Evolutionary conservation across 2,113 vertebrate species (phyloP).

Genomic region (Phalacrocorax aristotelis): DNA sequence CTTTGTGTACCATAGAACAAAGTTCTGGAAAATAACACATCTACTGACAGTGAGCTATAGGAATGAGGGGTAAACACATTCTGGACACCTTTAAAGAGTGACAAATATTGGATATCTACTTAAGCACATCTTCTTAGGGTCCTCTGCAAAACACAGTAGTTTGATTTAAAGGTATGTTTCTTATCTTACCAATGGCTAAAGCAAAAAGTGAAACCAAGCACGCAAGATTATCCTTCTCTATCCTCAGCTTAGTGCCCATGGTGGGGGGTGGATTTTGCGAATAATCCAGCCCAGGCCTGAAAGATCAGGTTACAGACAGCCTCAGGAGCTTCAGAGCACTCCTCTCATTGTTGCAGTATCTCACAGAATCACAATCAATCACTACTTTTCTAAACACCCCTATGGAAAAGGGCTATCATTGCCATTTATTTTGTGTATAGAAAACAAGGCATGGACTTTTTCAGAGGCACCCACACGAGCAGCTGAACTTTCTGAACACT

Average conservation of each 20-base stretch:
- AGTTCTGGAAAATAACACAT: not conserved
- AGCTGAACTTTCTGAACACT: not conserved
- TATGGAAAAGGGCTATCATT: not conserved
- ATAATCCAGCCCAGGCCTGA: not conserved
- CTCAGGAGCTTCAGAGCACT: not conserved
- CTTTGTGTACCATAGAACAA: not conserved
- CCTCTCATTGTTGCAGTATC: not conserved
- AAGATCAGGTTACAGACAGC: not conserved
- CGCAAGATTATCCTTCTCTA: not conserved
- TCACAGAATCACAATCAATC: not conserved
- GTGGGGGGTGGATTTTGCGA: not conserved
- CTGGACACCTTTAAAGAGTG: not conserved
- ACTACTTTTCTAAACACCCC: not conserved
- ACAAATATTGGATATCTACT: not conserved
- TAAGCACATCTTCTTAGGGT: not conserved
- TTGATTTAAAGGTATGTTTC: not conserved
- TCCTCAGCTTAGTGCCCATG: not conserved
- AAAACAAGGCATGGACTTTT: not conserved
- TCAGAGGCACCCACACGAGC: not conserved
- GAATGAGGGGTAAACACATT: not conserved
- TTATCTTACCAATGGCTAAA: not conserved
- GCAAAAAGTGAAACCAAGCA: not conserved
- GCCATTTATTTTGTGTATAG: not conserved
- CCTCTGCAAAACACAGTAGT: not conserved
- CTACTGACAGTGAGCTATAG: not conserved